Evolutionary conservation across 2,888 invertebrate species (phyloP).

Genomic region (Bellardia bayeri): DNA sequence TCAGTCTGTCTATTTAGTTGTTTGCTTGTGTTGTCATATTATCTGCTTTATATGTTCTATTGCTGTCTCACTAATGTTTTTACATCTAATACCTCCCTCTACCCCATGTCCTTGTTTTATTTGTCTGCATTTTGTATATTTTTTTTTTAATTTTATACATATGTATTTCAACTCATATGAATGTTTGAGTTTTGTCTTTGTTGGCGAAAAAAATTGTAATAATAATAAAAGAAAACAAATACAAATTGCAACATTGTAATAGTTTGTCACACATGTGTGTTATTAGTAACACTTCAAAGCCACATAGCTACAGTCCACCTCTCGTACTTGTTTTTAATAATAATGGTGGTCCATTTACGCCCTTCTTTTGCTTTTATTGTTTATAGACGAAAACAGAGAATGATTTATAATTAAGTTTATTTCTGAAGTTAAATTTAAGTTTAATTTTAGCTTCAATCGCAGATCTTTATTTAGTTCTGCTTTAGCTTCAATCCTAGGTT

Average conservation of each 20-base stretch:
- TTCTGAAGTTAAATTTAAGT: too few species aligned
- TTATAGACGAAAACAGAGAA: too few species aligned
- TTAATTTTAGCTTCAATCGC: too few species aligned
- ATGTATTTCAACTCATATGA: not conserved
- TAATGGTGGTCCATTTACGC: constrained; percentile 11
- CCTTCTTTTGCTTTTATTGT: not conserved
- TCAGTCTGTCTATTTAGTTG: constrained; percentile 21
- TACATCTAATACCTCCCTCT: not conserved
- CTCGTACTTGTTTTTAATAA: not conserved
- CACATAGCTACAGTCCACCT: not conserved
- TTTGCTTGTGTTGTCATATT: constrained; percentile 12
- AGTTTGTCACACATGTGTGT: constrained; percentile 35
- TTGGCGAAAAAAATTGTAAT: constrained; percentile 34
- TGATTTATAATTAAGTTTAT: too few species aligned
- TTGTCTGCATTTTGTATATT: too few species aligned
- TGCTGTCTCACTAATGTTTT: constrained; percentile 11
- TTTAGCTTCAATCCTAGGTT: too few species aligned
- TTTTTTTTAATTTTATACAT: constrained; percentile 7
- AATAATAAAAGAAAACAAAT: constrained; percentile 37
- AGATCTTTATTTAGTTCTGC: too few species aligned
- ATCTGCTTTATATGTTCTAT: constrained; percentile 1
- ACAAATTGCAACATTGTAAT: constrained; percentile 27
- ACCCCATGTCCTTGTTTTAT: not conserved
- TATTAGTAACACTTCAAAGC: not conserved
- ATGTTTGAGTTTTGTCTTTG: constrained; percentile 36